phyloP scores from a whole-genome alignment of 1,140 invertebrate genomes.

The Neotoxoptera formosana region DNA sequence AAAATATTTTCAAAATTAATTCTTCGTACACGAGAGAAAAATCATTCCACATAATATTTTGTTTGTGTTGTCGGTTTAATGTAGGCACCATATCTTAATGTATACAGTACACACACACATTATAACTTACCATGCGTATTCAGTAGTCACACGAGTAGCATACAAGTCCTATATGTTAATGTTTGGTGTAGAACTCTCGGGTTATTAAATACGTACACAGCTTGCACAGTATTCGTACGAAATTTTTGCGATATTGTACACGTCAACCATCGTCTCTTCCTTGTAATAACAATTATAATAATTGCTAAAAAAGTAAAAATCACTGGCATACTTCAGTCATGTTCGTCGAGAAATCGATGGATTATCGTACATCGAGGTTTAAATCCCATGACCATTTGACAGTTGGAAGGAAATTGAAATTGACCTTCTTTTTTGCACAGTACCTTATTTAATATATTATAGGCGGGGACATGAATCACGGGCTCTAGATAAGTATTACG shows the following conservation, averaged over 20 bases:
- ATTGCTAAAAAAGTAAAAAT: background rate
- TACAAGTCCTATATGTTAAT: background rate
- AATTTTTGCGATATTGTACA: background rate
- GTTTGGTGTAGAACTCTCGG: background rate
- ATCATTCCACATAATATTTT: background rate
- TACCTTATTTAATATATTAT: too few species aligned
- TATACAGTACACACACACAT: background rate
- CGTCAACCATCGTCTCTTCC: background rate
- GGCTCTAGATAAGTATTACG: background rate
- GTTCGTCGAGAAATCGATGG: background rate
- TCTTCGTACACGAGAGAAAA: background rate
- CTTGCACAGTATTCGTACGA: background rate
- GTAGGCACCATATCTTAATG: background rate
- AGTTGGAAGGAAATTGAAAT: background rate
- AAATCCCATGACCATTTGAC: background rate
- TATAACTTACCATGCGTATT: too few species aligned
- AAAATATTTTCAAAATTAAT: slow-evolving; percentile 12
- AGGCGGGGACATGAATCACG: background rate
- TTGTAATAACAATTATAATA: background rate
- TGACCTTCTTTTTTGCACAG: background rate
- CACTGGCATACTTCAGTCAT: background rate
- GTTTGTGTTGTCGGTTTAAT: background rate
- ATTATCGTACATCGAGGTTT: background rate
- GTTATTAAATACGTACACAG: background rate
- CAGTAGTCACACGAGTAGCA: background rate